Evolutionary conservation across 2,113 vertebrate genomes (phyloP).

Genomic region (Donacobius atricapilla): DNA sequence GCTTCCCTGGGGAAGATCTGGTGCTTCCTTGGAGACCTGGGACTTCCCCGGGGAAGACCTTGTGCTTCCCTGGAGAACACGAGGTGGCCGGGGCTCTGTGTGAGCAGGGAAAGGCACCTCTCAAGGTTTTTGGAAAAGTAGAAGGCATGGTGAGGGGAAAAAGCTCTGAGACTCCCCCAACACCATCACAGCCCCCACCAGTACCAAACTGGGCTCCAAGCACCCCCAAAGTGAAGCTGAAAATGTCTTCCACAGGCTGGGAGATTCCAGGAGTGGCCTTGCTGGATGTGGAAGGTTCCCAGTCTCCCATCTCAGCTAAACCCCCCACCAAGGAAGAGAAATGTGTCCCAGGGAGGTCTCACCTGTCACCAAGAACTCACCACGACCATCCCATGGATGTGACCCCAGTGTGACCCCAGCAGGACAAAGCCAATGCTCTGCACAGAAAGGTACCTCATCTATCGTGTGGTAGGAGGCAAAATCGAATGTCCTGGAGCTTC

Average conservation of each 20-base stretch:
- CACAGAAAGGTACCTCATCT: conserved; percentile 71
- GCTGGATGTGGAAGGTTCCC: accelerated
- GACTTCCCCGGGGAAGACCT: background rate
- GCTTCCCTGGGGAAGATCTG: background rate
- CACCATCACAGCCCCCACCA: background rate
- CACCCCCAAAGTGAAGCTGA: background rate
- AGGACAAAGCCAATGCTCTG: accelerated
- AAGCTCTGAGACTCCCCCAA: background rate
- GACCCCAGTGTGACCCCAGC: background rate
- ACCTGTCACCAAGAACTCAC: accelerated
- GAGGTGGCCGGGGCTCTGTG: background rate
- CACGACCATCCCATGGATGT: accelerated
- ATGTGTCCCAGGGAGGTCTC: accelerated
- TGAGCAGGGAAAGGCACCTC: background rate
- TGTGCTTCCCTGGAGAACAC: background rate
- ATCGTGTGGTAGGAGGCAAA: conserved; percentile 83
- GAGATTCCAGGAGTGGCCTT: background rate
- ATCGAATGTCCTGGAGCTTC: conserved; percentile 73
- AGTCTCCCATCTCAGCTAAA: background rate
- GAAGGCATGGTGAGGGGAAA: accelerated
- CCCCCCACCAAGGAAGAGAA: background rate
- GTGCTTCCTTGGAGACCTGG: background rate
- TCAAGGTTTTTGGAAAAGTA: background rate
- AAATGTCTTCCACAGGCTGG: background rate
- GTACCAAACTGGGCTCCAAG: background rate